Conservation (phyloP, 2,888 invertebrate genomes). For the Pollenia griseotomentosa region DNA sequence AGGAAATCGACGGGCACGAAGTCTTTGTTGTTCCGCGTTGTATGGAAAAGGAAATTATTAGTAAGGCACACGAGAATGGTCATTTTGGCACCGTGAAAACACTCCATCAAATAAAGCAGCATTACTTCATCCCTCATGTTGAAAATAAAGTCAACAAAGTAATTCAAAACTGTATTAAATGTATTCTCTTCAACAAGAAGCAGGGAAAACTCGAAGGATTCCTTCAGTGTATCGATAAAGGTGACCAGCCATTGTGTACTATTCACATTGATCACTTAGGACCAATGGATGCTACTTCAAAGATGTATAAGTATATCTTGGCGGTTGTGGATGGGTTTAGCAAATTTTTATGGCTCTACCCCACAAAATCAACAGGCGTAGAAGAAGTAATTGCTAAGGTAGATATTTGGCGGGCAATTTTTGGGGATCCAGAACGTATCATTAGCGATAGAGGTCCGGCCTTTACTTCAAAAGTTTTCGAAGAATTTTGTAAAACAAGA, state of each 20-base stretch:
- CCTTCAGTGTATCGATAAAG: too few species aligned
- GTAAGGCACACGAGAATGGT: too few species aligned
- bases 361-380: conserved; percentile 7
- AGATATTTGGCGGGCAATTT: conserved; percentile 8
- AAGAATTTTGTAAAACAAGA: conserved; percentile 20
- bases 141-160: too few species aligned
- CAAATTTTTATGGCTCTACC: conserved; percentile 41
- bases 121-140: too few species aligned
- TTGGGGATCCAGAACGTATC: conserved; percentile 44
- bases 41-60: too few species aligned
- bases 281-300: conserved; percentile 61
- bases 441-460: conserved; percentile 54
- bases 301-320: conserved; percentile 61
- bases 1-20: too few species aligned
- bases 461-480: conserved; percentile 34
- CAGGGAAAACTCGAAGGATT: too few species aligned
- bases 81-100: too few species aligned
- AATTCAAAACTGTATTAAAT: too few species aligned
- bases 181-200: too few species aligned
- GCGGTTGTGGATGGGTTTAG: conserved; percentile 62
- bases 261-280: conserved; percentile 66
- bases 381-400: conserved; percentile 31
- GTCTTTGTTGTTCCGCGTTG: too few species aligned
- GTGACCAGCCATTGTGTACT: not conserved
- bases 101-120: too few species aligned